Percentiles rank a stretch among this genome's conserved stretches.
Evolutionary conservation across 2,797 vertebrate species (phyloP).

Genomic region (Remorina albescens): DNA sequence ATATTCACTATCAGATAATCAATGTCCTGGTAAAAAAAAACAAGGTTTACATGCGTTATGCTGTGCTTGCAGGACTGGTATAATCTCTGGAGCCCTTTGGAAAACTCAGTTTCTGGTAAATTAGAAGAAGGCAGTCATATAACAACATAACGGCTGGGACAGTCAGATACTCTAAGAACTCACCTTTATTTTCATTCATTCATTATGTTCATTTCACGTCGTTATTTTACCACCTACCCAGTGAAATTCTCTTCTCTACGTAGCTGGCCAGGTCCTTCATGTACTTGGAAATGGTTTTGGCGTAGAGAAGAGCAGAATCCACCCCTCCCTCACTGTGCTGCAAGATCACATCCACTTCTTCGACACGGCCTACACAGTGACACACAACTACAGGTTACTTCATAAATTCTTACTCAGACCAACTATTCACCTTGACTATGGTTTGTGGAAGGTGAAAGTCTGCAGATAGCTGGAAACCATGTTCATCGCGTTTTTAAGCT

Average conservation of each 20-base stretch:
- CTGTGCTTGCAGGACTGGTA: conserved; percentile 92
- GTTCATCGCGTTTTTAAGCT: neutral
- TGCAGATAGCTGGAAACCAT: too few relatives aligned
- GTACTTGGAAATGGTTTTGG: conserved; percentile 96
- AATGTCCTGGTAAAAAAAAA: neutral
- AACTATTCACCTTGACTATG: neutral
- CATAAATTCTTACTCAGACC: neutral
- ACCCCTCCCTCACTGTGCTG: conserved; percentile 95
- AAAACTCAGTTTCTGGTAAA: conserved; percentile 91
- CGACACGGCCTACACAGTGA: conserved; percentile 69
- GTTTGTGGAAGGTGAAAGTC: neutral
- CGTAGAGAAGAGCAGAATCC: conserved; percentile 90
- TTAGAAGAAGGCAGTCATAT: conserved; percentile 5
- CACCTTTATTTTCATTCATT: too few relatives aligned
- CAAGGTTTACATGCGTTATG: conserved; percentile 86
- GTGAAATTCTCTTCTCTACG: conserved; percentile 89
- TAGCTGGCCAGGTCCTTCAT: conserved; percentile 95
- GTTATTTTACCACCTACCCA: conserved; percentile 84
- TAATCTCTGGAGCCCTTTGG: conserved; percentile 94
- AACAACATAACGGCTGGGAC: neutral
- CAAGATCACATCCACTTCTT: conserved; percentile 92
- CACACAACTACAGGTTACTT: conserved; percentile 33
- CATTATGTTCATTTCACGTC: too few relatives aligned
- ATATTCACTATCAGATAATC: neutral
- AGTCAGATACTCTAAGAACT: neutral